Evolutionary conservation across 35 echinoderm and acorn worm species (phyloP), one percentile per base, ranked within the genome.

Genomic region (Ophioderma brevispina): DNA sequence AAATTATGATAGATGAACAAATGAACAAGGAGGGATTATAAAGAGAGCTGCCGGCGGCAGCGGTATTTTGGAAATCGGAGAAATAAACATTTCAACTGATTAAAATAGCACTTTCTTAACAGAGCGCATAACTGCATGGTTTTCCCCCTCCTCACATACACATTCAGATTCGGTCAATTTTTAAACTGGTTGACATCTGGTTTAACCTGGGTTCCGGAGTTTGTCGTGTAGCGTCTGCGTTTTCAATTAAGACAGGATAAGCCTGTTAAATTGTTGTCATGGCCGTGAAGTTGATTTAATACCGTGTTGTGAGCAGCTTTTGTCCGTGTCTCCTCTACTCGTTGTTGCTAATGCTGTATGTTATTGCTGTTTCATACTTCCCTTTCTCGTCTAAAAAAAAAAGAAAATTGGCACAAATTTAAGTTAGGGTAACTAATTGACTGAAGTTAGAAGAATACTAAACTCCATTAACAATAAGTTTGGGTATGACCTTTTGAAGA

Each of bases 161-260:
- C 59, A 70, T 70, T 70, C 4, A 70, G 59, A 70, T 13, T 70
- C 15, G n/a, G 1, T 25, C 59, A 70, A 70, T 15, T 70, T 70
- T 70, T 15, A 25, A 30, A 70, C 17, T 70, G 10, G n/a, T 18
- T 70, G 59, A 70, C 59, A 70, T 70, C 17, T 25, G 59, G 28
- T 30, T 70, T 70, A 70, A 70, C 59, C 59, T 70, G 59, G 59
- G 59, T 70, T 70, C 59, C 59, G 59, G 59, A 70, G 59, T 70
- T 70, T 70, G 59, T 70, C 59, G 59, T 70, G 59, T 70, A 18
- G n/a, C 28, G 59, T 70, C 59, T 70, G 59, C 59, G 59, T 70
- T 70, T 70, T 70, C 59, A 70, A 70, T 70, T 70, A 70, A 70
- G 59, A 70, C 59, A 70, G 59, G 59, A 70, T 70, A 30, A 70